phyloP scores from a whole-genome alignment of 2,888 invertebrate species.

The Petrolisthes cinctipes region DNA sequence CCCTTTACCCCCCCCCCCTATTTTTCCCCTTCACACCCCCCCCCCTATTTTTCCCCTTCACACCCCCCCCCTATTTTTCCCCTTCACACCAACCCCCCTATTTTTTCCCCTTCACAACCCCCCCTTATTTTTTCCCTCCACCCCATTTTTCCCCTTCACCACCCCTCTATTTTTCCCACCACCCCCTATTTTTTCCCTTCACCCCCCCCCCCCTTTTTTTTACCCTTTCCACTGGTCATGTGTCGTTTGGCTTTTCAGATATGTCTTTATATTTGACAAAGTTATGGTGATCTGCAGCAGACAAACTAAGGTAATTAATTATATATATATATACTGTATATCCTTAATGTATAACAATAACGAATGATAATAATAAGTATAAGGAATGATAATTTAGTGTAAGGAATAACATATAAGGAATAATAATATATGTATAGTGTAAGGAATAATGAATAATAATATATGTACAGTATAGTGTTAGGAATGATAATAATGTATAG shows the following conservation, averaged over 20 bases:
- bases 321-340: neutral
- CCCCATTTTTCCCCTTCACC: too few relatives aligned
- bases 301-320: slow-evolving; percentile 77
- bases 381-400: too few relatives aligned
- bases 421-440: neutral
- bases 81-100: neutral
- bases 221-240: too few relatives aligned
- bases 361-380: too few relatives aligned
- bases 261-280: slow-evolving; percentile 98
- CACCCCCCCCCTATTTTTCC: neutral
- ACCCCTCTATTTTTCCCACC: too few relatives aligned
- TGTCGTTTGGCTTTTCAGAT: slow-evolving; percentile 73
- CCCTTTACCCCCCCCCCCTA: neutral
- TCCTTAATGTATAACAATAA: neutral
- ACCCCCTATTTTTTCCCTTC: too few relatives aligned
- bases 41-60: neutral
- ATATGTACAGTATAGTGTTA: too few relatives aligned
- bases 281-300: slow-evolving; percentile 96
- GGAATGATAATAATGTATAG: too few relatives aligned
- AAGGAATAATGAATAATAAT: too few relatives aligned
- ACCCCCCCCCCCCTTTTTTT: too few relatives aligned
- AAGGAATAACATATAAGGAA: too few relatives aligned
- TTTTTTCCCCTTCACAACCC: neutral
- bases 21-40: neutral
- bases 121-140: neutral